Conservation (phyloP, 2,113 vertebrate species). For the Salvelinus namaycush region DNA sequence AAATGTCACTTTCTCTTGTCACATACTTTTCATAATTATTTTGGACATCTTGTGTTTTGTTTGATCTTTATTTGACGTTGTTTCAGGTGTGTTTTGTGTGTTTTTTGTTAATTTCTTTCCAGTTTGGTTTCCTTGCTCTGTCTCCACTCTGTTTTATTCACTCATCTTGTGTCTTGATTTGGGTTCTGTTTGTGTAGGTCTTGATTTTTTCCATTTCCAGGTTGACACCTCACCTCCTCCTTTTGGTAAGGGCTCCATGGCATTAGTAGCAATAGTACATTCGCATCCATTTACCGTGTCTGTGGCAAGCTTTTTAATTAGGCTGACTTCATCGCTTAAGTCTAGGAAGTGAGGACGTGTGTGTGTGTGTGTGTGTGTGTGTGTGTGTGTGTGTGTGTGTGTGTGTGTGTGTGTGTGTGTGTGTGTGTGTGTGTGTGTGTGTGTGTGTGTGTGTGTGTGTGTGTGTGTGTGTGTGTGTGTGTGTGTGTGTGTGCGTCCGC, state of each 20-base stretch:
- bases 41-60: conserved; percentile 46
- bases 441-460: neutral
- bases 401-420: no score
- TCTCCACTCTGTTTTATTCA: conserved; percentile 80
- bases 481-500: no score
- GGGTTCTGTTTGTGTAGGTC: conserved; percentile 99
- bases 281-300: conserved; percentile 49
- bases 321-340: neutral
- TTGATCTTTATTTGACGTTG: conserved; percentile 42
- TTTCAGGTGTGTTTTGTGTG: conserved; percentile 56
- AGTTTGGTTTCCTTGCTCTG: conserved; percentile 32
- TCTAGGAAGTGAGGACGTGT: neutral
- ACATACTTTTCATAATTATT: conserved; percentile 44
- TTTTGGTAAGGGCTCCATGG: conserved; percentile 95
- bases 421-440: no score
- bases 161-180: conserved; percentile 93
- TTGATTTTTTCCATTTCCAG: conserved; percentile 99
- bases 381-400: no score
- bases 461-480: neutral
- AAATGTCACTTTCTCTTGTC: conserved; percentile 9
- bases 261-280: conserved; percentile 81
- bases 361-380: no score
- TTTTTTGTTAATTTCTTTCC: conserved; percentile 45
- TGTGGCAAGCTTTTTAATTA: conserved; percentile 4
- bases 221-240: conserved; percentile 95